Evolutionary conservation across 2,113 vertebrate genomes (phyloP), one percentile per base, ranked within the genome.

Genomic region (Epinephelus fuscoguttatus): DNA sequence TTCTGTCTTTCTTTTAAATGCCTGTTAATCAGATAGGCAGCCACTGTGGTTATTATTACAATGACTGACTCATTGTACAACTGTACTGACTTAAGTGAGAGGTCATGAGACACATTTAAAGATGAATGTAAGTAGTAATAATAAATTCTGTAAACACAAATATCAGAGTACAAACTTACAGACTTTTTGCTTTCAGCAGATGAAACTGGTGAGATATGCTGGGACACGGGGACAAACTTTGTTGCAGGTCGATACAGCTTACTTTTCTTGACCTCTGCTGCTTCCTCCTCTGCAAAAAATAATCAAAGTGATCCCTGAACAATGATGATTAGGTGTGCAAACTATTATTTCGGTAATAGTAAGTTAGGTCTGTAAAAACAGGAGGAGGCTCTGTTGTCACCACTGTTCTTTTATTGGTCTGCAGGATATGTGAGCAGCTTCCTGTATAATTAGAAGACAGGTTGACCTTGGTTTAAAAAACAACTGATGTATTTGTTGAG

Each of bases 191-290:
- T 82, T 1, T 96, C 95, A 42, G 92, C 13, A 23, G 84, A 74
- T 1, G 85, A 79, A 6, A 81, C 63, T 45, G 93, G 86, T 18
- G 88, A 84, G 4, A 71, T 89, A 90, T 95, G 52, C 67, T 94
- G 94, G 49, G 92, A 50, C 23, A 74, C 83, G 0, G 93, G 83
- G 52, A 75, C 78, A 78, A 95, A 95, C 89, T 94, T 96, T 1
- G 95, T 84, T 40, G 90, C 40, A 0, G 96, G 96, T 89, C 93
- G 91, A 90, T 96, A 96, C 4, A 96, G 90, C 79, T 95, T 95
- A 84, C 45, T 94, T 89, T 92, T 96, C 74, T 94, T 96, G 53
- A 92, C 80, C 37, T 96, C 95, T 1, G 91, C 94, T 15, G 92
- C 93, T 83, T 95, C 93, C 79, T 96, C 95, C 72, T 95, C 95